Evolutionary conservation across 2,888 invertebrate genomes (phyloP).

Genomic region (Parasteatoda lunata): DNA sequence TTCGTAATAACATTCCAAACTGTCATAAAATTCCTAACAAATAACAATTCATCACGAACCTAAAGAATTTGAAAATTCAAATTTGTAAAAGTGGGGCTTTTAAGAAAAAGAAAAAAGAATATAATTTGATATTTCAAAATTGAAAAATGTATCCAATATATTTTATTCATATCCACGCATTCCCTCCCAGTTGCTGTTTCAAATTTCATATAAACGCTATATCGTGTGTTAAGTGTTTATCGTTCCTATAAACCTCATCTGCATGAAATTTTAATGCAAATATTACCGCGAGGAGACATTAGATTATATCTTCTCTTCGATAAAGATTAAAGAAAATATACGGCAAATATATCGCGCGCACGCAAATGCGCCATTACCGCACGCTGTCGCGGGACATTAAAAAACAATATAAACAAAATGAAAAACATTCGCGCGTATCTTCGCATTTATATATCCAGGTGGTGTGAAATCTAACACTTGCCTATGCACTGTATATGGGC

Average conservation of each 20-base stretch:
- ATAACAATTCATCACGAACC: no score
- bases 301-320: not conserved
- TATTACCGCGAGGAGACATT: not conserved
- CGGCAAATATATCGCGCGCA: not conserved
- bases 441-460: conserved; percentile 30
- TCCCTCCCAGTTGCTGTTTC: not conserved
- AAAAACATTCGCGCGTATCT: not conserved
- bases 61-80: no score
- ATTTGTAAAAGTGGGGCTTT: no score
- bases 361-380: conserved; percentile 18
- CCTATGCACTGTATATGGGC: conserved; percentile 25
- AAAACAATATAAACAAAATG: conserved; percentile 10
- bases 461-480: conserved; percentile 39
- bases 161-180: not conserved
- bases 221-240: not conserved
- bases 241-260: not conserved
- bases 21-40: no score
- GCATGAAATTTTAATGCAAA: conserved; percentile 2
- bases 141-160: no score
- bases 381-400: conserved; percentile 34
- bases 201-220: not conserved
- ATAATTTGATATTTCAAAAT: no score
- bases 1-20: no score
- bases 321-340: not conserved
- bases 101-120: no score